Evolutionary conservation across 2,113 vertebrate genomes (phyloP).

Genomic region (Tringa solitaria): DNA sequence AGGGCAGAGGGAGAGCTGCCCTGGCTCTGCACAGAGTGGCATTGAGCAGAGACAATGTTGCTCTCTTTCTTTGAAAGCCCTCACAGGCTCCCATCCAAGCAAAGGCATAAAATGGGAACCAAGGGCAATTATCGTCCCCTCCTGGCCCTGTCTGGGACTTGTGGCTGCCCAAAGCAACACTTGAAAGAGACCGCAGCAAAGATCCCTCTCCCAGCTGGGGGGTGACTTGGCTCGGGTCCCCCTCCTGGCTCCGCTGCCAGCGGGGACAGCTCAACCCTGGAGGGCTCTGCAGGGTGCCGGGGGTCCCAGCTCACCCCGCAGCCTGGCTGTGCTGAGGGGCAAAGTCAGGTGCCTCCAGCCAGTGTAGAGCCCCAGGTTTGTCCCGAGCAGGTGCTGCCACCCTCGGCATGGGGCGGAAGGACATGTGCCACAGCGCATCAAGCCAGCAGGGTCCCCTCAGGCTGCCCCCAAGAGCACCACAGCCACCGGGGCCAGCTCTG

Average conservation of each 20-base stretch:
- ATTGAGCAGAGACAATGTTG: background rate
- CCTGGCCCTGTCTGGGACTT: background rate
- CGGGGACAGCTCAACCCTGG: fast-evolving
- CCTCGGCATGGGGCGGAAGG: fast-evolving
- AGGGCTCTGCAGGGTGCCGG: background rate
- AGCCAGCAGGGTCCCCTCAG: background rate
- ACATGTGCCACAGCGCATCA: fast-evolving
- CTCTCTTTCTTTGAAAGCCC: background rate
- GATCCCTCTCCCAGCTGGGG: fast-evolving
- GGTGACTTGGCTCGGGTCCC: background rate
- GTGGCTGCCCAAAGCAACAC: background rate
- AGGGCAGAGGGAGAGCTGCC: background rate
- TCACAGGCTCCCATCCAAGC: background rate
- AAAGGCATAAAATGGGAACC: background rate
- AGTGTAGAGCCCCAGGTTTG: background rate
- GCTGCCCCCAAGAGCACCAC: background rate
- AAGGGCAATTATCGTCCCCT: background rate
- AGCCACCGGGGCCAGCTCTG: fast-evolving
- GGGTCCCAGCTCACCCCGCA: background rate
- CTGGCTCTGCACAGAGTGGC: background rate
- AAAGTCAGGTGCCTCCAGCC: background rate
- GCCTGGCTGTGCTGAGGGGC: fast-evolving
- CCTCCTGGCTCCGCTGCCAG: fast-evolving
- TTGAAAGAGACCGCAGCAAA: background rate
- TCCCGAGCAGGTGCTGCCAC: fast-evolving